Conservation (phyloP, 1,140 invertebrate species). For the Brachionus asplanchnoidis region DNA sequence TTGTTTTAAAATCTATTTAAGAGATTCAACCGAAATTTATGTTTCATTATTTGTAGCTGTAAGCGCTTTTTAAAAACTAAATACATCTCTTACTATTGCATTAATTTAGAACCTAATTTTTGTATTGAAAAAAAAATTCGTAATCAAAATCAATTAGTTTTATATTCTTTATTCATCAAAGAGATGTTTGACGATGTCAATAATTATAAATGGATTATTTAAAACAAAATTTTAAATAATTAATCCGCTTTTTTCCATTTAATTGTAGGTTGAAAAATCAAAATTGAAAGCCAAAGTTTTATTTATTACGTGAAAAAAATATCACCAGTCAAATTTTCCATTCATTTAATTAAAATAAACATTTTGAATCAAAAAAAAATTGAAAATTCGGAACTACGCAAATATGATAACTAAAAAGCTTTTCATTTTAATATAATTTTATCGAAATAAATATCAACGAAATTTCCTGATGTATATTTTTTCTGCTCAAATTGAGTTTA, state of each 20-base stretch:
- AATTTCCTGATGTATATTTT: neutral
- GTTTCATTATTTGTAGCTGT: neutral
- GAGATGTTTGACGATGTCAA: neutral
- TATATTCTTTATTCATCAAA: neutral
- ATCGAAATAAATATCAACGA: neutral
- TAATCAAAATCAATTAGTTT: neutral
- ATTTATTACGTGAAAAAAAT: neutral
- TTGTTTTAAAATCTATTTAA: no score
- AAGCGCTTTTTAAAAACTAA: neutral
- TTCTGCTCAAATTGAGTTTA: neutral
- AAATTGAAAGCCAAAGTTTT: neutral
- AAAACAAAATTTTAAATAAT: neutral
- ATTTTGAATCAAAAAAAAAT: neutral
- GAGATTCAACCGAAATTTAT: no score
- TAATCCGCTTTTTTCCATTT: neutral
- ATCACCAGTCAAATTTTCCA: neutral
- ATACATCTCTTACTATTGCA: neutral
- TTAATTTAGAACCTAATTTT: neutral
- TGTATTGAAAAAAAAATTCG: neutral
- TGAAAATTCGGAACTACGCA: neutral
- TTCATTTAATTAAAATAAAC: neutral
- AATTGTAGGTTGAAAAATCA: neutral
- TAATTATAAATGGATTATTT: neutral
- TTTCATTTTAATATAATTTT: neutral
- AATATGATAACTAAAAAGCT: neutral